Base-by-base conservation (phyloP, 2,113 vertebrate species). In the Gallinago media region DNA sequence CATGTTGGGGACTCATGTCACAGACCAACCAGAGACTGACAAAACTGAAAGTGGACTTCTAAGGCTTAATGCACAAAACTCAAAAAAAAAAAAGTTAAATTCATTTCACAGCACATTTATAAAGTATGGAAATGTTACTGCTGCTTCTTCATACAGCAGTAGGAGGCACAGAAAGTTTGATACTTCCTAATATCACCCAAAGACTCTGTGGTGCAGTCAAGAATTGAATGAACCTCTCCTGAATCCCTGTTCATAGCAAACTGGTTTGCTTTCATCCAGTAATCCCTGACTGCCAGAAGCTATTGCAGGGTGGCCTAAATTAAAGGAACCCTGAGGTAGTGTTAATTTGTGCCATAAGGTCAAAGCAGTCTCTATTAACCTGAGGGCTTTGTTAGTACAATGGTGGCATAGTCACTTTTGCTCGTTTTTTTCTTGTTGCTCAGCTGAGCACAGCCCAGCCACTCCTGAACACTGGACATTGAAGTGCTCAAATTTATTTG, bases 271-370 rank as follows among this genome's bases (percentile, higher is more conserved):
- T 94, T 92, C 66, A 96, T 87, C 72, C 26, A 46, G 46, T 86
- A 95, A 92, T 73, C 59, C 46, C 54, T 73, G 49, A 36, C 38
- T 93, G 73, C 85, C 83, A 92, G 88, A 78, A 65, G 65, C 68
- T 94, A 32, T 54, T 95, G 36, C 68, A 96, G 90, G 59, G 82
- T 85, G 85, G 67, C 59, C 78, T 96, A 84, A 91, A 92, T 91
- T 93, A 94, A 90, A 88, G 70, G 49, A 94, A 90, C 92, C 90
- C 85, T 70, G 50, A 87, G 70, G 68, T 34, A 71, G 76, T 85
- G 84, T 89, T 93, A 89, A 96, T 93, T 91, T 85, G 65, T 91
- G 71, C 72, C 89, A 59, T 84, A 73, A 91, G 49, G 50, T 94
- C 94, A 91, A 89, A 94, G 62, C 70, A 88, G 68, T 34, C 71